A percentile compares a stretch with the other conserved stretches of the same genome.
These are phyloP conservation scores for Cenopis cana DNA, from an alignment of 2,888 invertebrate species.

Conservation along the genomic window DNA sequence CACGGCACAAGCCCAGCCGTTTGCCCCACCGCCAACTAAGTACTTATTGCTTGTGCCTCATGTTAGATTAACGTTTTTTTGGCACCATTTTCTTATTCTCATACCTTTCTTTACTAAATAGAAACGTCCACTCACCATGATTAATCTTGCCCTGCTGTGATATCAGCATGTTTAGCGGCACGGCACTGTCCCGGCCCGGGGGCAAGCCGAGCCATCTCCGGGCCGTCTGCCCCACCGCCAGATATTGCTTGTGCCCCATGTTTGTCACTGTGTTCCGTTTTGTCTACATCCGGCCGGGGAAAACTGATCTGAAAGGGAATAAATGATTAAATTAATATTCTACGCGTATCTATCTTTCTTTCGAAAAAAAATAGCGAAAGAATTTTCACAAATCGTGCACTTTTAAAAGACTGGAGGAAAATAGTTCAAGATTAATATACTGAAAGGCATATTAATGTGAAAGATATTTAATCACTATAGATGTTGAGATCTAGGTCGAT, in stretches of 20 bases:
- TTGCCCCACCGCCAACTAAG: conserved; percentile 90
- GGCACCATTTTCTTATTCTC: background rate
- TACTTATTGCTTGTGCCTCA: conserved; percentile 92
- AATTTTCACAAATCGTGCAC: too few species aligned
- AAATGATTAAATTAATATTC: too few species aligned
- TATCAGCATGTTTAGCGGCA: conserved; percentile 92
- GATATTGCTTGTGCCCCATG: conserved; percentile 91
- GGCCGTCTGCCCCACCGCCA: conserved; percentile 90
- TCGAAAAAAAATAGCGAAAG: too few species aligned
- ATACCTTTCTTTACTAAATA: too few species aligned
- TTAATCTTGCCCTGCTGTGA: conserved; percentile 91
- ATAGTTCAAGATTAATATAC: too few species aligned
- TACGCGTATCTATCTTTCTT: too few species aligned
- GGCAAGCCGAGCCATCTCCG: conserved; percentile 89
- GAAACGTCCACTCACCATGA: conserved; percentile 87
- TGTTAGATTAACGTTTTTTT: conserved; percentile 52
- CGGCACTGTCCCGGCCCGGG: conserved; percentile 70
- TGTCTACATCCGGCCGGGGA: conserved; percentile 50
- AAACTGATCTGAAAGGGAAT: conserved; percentile 29
- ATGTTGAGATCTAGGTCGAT: too few species aligned
- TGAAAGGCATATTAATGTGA: too few species aligned
- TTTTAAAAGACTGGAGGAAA: too few species aligned
- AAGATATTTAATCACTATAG: too few species aligned
- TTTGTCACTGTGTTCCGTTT: conserved; percentile 38
- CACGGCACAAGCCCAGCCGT: conserved; percentile 81